Evolutionary conservation across 2,797 vertebrate genomes (phyloP).

Genomic region (Nyctibius grandis): DNA sequence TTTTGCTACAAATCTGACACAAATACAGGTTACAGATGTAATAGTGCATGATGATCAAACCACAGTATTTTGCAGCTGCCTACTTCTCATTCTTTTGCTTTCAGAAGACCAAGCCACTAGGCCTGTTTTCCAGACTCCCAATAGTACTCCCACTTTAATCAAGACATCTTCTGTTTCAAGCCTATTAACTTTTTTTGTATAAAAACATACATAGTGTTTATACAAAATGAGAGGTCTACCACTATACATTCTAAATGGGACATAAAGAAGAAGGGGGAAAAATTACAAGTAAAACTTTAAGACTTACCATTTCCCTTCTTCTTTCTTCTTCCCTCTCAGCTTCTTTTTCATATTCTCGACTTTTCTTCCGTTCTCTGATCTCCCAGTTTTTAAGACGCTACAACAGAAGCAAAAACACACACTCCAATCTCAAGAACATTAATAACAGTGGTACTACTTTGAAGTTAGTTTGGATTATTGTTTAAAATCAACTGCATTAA

Average conservation of each 20-base stretch:
- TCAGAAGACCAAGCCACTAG: neutral
- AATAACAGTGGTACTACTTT: neutral
- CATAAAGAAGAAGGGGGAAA: neutral
- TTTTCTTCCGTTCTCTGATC: slow-evolving; percentile 95
- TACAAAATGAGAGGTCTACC: neutral
- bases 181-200: neutral
- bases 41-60: neutral
- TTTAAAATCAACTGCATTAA: neutral
- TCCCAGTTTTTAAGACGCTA: slow-evolving; percentile 99
- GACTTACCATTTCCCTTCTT: slow-evolving; percentile 89
- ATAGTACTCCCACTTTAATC: neutral
- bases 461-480: neutral
- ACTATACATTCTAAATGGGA: neutral
- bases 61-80: neutral
- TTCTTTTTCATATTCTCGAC: slow-evolving; percentile 93
- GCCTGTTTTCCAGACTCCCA: neutral
- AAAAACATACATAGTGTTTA: neutral
- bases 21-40: neutral
- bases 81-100: neutral
- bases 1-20: neutral
- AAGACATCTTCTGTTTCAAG: neutral
- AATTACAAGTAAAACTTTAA: neutral
- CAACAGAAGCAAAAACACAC: slow-evolving; percentile 10
- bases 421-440: neutral
- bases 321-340: slow-evolving; percentile 94